These are phyloP conservation scores for Odontamblyopus rebecca DNA, from an alignment of 2,797 vertebrate genomes.

Conservation along the genomic window DNA sequence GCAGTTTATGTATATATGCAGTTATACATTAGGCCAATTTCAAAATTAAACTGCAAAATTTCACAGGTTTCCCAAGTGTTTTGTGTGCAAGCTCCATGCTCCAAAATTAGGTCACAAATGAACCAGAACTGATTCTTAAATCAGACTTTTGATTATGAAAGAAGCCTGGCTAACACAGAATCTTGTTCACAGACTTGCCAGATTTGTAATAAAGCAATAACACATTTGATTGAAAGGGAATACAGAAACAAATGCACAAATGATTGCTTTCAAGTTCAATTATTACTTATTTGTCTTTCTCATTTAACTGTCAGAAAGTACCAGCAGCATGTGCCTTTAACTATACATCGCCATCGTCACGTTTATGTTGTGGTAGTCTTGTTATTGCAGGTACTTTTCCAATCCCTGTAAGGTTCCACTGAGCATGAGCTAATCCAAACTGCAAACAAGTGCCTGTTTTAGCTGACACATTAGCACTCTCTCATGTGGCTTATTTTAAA, in stretches of 20 bases:
- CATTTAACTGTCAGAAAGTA: no score
- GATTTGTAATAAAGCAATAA: background rate
- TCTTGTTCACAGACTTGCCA: background rate
- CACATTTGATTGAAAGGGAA: background rate
- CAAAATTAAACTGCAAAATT: background rate
- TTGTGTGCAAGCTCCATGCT: background rate
- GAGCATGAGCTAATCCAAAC: conserved; percentile 32
- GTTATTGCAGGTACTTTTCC: background rate
- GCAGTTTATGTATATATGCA: background rate
- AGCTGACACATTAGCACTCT: conserved; percentile 54
- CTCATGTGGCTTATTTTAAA: conserved; percentile 52
- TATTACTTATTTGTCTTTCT: no score
- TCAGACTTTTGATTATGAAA: background rate
- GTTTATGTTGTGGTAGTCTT: background rate
- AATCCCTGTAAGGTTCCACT: conserved; percentile 29
- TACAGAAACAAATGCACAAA: background rate
- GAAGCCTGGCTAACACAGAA: background rate
- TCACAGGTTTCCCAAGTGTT: background rate
- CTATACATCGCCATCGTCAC: background rate
- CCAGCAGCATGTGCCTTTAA: no score
- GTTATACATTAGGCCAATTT: background rate
- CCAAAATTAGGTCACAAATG: background rate
- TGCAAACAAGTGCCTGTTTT: conserved; percentile 38
- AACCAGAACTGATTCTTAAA: background rate
- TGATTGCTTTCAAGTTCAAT: background rate